Conservation (phyloP, 2,113 vertebrate genomes). For the Eptesicus fuscus region DNA sequence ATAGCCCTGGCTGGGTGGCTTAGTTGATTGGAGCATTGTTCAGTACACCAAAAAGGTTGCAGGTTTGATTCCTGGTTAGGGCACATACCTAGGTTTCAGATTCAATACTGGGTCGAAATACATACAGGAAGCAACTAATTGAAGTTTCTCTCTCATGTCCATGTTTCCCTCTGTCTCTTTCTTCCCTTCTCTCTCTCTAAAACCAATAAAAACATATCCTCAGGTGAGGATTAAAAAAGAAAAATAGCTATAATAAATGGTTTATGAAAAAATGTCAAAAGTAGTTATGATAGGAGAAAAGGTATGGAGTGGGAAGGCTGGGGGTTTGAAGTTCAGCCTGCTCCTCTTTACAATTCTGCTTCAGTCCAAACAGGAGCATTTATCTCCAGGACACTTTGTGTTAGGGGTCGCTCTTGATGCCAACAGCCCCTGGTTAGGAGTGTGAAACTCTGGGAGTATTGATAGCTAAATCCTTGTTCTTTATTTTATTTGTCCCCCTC, state of each 20-base stretch:
- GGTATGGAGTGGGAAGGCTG: not conserved
- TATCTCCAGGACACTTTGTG: not conserved
- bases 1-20: not conserved
- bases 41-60: not conserved
- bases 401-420: not conserved
- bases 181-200: not conserved
- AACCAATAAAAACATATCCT: not conserved
- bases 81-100: not conserved
- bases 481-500: not conserved
- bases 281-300: not conserved
- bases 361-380: not conserved
- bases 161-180: not conserved
- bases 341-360: not conserved
- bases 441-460: not conserved
- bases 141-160: not conserved
- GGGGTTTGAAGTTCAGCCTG: not conserved
- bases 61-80: not conserved
- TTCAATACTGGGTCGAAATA: not conserved
- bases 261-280: not conserved
- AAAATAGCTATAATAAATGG: not conserved
- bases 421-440: not conserved
- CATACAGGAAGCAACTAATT: not conserved
- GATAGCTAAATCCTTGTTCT: not conserved
- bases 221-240: not conserved
- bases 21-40: not conserved